Base-by-base conservation (phyloP, 1,140 invertebrate species). In the Patella vulgata region DNA sequence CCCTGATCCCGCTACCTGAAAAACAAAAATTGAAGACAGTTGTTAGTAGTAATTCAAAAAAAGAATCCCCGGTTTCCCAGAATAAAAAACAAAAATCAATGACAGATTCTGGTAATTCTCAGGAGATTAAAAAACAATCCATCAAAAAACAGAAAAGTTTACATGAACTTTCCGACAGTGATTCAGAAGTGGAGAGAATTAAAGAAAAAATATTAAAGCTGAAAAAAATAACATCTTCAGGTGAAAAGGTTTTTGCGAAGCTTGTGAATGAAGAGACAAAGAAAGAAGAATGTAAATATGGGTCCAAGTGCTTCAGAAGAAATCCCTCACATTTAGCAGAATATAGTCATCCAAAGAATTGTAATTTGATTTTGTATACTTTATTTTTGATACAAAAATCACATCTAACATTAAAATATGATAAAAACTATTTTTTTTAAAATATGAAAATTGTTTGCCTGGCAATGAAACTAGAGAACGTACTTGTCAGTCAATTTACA, bases 291-390 rank as follows among this genome's bases (percentile, higher is more conserved):
- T 79, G 77, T 65, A 57, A 70, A 63, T 79, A 72, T 74, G 75
- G 75, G 31, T 23, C 43, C 11, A 73, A 67, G 42, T 79, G 77
- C 66, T 79, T 75, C 57, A 68, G 77, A 31, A 77, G 75, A 68
- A 77, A 79, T 59, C 73, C 77, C 36, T 59, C 63, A 23, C 77
- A 79, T 42, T 58, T 71, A 33, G 56, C 68, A 43, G 75, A 77
- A 43, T 79, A 61, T 58, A 58, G 47, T 31, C 77, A 79, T 63
- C 60, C 71, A 59, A 55, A 63, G 68, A 66, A 53, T 59, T 39
- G 33, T 19, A 9, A 27, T 9, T 5, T 44, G 42, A 14, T 44
- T 25, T 44, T 3, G 14, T n/a, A 43, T 19, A 12, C 12, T 25
- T 12, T 40, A 19, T 39, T 8, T 9, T 9, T 54, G n/a, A n/a